phyloP scores from a whole-genome alignment of 1,140 invertebrate species.

The Acyrthosiphon pisum region DNA sequence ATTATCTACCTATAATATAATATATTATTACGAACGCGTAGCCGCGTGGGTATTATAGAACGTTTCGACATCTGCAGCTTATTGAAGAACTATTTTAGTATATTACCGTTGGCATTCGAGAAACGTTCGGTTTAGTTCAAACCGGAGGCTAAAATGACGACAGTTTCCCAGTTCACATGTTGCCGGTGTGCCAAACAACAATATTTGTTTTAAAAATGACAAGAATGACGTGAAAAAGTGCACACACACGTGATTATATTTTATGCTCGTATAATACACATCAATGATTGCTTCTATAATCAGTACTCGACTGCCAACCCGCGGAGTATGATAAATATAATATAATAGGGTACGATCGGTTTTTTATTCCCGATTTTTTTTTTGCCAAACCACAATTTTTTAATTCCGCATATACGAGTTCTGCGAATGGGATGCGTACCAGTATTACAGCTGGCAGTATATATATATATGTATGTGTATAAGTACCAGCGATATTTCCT shows the following conservation, averaged over 20 bases:
- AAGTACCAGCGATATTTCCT: not conserved
- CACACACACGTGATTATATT: not conserved
- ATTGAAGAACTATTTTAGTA: constrained; percentile 10
- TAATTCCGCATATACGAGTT: not conserved
- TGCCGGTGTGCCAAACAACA: constrained; percentile 4
- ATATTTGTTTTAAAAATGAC: constrained; percentile 31
- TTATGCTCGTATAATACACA: not conserved
- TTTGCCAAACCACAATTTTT: not conserved
- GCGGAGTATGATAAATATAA: not conserved
- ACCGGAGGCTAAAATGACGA: not conserved
- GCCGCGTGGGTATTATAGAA: not conserved
- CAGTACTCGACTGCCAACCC: not conserved
- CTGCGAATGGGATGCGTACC: not conserved
- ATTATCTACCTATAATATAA: not conserved
- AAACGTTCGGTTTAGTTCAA: not conserved
- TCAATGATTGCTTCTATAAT: not conserved
- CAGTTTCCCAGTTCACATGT: not conserved
- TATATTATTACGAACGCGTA: not conserved
- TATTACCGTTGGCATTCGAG: not conserved
- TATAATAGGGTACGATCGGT: not conserved
- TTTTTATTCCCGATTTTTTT: not conserved
- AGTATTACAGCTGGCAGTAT: not conserved
- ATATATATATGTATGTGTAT: not conserved
- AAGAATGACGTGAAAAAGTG: constrained; percentile 2
- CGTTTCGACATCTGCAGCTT: not conserved